Base-by-base conservation (phyloP, 2,888 invertebrate genomes). In the Archaeoteleia sp. region DNA sequence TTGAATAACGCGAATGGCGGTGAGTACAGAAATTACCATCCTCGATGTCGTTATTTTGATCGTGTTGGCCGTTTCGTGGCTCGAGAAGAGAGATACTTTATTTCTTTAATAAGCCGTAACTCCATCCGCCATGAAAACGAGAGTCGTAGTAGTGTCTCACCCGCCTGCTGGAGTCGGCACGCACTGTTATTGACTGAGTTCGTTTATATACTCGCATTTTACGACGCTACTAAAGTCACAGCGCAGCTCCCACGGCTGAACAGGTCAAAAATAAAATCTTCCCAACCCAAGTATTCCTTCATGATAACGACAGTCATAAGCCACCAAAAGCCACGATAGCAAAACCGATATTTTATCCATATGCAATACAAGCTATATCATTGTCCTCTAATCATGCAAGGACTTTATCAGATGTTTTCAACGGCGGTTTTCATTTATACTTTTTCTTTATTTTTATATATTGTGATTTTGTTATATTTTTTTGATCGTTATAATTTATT, bases 161-260 rank as follows among this genome's bases (percentile, higher is more conserved):
- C 61, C 34, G 49, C 39, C 45, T 48, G 63, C 39, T 25, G 35
- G 30, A 53, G 53, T 67, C 67, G 61, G 62, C 53, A 40, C 45
- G 68, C 72, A 60, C 70, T 61, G 74, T 82, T 82, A 84, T 84
- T 82, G 82, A 83, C 82, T 81, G 74, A 78, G 78, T 78, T 82
- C 79, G 77, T 82, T 84, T 83, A 84, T 82, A 75, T 80, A 81
- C 80, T 82, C 77, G 71, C 74, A 61, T 76, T 83, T 84, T 84
- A 83, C 72, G 82, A 79, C 66, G 74, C 73, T 62, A 81, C 77
- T 83, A 83, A 84, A 82, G 72, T 74, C 70, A 32, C 55, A 15
- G 54, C 60, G 71, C 67, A 58, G 63, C 67, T 70, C 48, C 53
- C 49, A 58, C 43, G 71, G 57, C 70, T 34, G 48, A 29, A 30